phyloP scores from a whole-genome alignment of 1,140 invertebrate genomes.

The Hesperophylax magnus region DNA sequence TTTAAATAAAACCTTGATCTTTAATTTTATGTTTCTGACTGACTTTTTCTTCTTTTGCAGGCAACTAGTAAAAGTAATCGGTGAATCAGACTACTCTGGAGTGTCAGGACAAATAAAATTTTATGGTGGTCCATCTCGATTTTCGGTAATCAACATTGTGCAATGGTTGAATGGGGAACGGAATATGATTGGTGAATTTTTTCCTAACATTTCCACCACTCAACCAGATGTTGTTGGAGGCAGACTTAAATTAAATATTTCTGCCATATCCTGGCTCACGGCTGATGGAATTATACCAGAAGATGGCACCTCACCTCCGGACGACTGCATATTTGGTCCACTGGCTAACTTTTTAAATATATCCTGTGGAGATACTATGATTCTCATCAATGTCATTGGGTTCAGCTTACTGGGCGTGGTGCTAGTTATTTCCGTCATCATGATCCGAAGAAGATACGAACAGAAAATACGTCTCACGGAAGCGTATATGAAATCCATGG shows the following conservation, averaged over 20 bases:
- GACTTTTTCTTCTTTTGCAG: slow-evolving; percentile 60
- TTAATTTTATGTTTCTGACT: too few species aligned
- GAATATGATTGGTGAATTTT: slow-evolving; percentile 75
- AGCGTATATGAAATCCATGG: slow-evolving; percentile 81
- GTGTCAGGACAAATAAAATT: slow-evolving; percentile 85
- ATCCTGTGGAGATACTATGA: slow-evolving; percentile 80
- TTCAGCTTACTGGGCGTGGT: slow-evolving; percentile 75
- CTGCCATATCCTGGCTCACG: slow-evolving; percentile 77
- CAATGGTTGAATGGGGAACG: slow-evolving; percentile 76
- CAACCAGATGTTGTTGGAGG: slow-evolving; percentile 67
- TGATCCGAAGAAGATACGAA: slow-evolving; percentile 84
- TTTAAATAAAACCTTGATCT: too few species aligned
- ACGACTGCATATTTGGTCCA: slow-evolving; percentile 74
- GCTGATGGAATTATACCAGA: slow-evolving; percentile 72
- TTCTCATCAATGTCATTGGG: slow-evolving; percentile 79
- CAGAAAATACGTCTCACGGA: slow-evolving; percentile 79
- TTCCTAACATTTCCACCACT: slow-evolving; percentile 69
- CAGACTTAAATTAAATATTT: slow-evolving; percentile 70
- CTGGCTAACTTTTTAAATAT: slow-evolving; percentile 78
- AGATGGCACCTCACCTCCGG: slow-evolving; percentile 77
- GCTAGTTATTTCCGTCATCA: slow-evolving; percentile 75
- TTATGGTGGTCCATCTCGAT: slow-evolving; percentile 76
- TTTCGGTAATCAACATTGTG: slow-evolving; percentile 79
- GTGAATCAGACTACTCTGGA: slow-evolving; percentile 79
- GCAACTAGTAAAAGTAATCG: slow-evolving; percentile 71